Percentiles rank a stretch among this genome's conserved stretches.
phyloP scores from a whole-genome alignment of 2,888 invertebrate species.

The Notodonta dromedarius region DNA sequence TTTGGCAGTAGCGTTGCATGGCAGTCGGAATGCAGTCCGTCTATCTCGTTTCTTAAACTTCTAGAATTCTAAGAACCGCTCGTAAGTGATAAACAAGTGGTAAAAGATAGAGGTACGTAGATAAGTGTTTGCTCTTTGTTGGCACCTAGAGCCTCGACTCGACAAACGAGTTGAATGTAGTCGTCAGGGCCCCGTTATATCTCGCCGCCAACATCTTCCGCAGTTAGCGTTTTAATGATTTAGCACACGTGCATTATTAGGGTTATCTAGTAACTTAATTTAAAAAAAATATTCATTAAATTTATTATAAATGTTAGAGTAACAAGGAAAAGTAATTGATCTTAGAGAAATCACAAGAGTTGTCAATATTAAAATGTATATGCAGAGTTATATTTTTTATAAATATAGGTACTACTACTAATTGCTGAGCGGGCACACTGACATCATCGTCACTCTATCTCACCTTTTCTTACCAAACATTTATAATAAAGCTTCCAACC shows the following conservation, averaged over 20 bases:
- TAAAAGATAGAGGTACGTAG: neutral
- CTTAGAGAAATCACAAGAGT: no score
- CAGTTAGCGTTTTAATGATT: constrained; percentile 16
- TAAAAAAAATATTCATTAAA: neutral
- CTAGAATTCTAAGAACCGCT: neutral
- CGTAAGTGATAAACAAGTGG: neutral
- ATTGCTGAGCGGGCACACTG: no score
- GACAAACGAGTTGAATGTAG: constrained; percentile 33
- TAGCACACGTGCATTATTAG: constrained; percentile 11
- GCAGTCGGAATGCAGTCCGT: no score
- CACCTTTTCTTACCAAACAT: no score
- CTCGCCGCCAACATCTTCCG: constrained; percentile 12
- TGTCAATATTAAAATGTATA: no score
- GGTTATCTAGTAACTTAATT: neutral
- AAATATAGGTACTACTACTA: no score
- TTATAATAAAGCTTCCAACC: no score
- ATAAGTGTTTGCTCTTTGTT: neutral
- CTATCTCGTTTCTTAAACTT: no score
- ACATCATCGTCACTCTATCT: no score
- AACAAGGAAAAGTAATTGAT: no score
- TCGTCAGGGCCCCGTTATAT: constrained; percentile 33
- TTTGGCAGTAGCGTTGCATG: no score
- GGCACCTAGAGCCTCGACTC: constrained; percentile 17
- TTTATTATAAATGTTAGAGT: neutral
- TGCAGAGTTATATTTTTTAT: no score